phyloP scores from a whole-genome alignment of 2,797 vertebrate genomes.

The Varecia variegata region DNA sequence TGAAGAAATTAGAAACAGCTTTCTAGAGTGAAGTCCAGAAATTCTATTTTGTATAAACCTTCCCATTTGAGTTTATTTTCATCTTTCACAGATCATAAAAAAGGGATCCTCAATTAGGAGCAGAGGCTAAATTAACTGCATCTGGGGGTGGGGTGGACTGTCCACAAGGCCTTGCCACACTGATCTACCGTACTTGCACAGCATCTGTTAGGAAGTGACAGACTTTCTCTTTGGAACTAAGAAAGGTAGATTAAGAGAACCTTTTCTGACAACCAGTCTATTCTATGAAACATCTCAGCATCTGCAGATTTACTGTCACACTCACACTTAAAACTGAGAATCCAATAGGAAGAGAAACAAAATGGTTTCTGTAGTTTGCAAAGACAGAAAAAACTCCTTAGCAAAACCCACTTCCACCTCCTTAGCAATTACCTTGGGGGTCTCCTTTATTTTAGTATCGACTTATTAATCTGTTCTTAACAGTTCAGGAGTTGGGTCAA shows the following conservation, averaged over 20 bases:
- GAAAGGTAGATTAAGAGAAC: neutral
- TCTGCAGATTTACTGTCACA: neutral
- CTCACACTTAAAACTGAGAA: neutral
- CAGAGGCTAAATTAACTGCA: neutral
- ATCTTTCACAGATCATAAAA: conserved; percentile 27
- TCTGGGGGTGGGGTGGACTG: neutral
- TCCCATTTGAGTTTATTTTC: conserved; percentile 43
- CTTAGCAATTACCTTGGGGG: neutral
- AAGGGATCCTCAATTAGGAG: conserved; percentile 19
- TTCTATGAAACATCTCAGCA: neutral
- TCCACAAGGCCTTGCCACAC: conserved; percentile 15
- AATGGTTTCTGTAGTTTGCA: neutral
- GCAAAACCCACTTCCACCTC: neutral
- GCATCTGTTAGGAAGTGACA: neutral
- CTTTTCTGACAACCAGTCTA: neutral
- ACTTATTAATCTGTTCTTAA: neutral
- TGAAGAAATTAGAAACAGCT: conserved; percentile 31
- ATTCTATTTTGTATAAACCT: neutral
- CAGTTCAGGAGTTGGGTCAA: neutral
- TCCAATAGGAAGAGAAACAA: neutral
- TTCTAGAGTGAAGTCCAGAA: neutral
- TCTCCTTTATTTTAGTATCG: neutral
- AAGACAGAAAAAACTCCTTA: neutral
- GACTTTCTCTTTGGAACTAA: neutral
- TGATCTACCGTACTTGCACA: conserved; percentile 14